Evolutionary conservation across 1,140 invertebrate genomes (phyloP).

Genomic region (Ceratina calcarata): DNA sequence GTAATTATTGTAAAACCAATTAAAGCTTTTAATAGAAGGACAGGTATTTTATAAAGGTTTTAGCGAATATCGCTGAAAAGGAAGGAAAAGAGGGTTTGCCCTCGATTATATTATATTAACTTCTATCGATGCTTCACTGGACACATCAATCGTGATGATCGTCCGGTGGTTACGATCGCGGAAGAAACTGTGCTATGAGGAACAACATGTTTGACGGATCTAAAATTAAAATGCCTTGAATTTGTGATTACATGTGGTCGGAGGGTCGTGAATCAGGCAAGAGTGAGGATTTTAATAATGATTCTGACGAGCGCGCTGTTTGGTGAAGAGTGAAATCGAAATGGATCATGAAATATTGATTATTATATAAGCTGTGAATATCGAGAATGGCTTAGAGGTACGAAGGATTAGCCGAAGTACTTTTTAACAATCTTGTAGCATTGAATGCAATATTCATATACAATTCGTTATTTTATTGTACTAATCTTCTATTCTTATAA

Average conservation of each 20-base stretch:
- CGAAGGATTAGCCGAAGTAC: no score
- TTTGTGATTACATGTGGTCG: not conserved
- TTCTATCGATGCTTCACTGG: not conserved
- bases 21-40: no score
- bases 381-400: no score
- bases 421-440: no score
- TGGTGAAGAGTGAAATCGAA: not conserved
- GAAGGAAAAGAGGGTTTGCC: conserved; percentile 7
- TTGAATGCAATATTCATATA: no score
- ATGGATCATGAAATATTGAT: not conserved
- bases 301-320: not conserved
- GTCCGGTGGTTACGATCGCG: no score
- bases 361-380: not conserved
- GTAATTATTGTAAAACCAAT: no score
- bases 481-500: no score
- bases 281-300: not conserved
- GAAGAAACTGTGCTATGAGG: not conserved
- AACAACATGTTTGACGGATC: not conserved
- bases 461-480: no score
- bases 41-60: no score
- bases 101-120: conserved; percentile 50
- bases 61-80: no score
- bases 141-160: conserved; percentile 4
- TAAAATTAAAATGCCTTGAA: conserved; percentile 2
- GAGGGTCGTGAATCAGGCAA: not conserved